A percentile compares a stretch with the other conserved stretches of the same genome.
Conservation (phyloP, 2,113 vertebrate genomes). For the Corydoras sp. region DNA sequence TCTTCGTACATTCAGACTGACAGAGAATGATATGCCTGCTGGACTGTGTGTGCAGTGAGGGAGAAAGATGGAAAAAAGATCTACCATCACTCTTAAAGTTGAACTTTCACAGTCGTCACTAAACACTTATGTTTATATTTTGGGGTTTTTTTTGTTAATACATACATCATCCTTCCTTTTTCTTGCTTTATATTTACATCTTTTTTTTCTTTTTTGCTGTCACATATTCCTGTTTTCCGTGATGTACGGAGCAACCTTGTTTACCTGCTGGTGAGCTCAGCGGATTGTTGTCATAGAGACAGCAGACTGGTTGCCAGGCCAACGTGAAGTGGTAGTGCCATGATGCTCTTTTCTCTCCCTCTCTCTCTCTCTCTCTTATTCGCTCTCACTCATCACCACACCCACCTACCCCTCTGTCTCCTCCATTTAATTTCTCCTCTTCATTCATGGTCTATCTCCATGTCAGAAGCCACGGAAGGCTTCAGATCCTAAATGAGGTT, state of each 20-base stretch:
- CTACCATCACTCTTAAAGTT: too few species aligned
- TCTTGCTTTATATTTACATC: not conserved
- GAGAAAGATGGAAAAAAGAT: too few species aligned
- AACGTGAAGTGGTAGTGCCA: slow-evolving; percentile 64
- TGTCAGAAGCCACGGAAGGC: not conserved
- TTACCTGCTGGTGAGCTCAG: slow-evolving; percentile 64
- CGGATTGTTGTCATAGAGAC: slow-evolving; percentile 64
- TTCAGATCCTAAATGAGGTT: too few species aligned
- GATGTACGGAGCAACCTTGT: slow-evolving; percentile 62
- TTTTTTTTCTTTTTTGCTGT: not conserved
- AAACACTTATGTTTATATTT: not conserved
- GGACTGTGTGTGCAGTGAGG: too few species aligned
- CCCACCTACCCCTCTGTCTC: slow-evolving; percentile 16
- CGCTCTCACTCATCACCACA: not conserved
- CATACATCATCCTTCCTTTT: not conserved
- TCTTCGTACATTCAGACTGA: too few species aligned
- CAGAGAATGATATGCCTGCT: too few species aligned
- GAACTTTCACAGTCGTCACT: too few species aligned
- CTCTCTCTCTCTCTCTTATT: slow-evolving; percentile 10
- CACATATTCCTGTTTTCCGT: slow-evolving; percentile 29
- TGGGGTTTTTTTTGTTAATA: not conserved
- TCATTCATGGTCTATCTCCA: not conserved
- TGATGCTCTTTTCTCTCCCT: slow-evolving; percentile 48
- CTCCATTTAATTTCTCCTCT: slow-evolving; percentile 36
- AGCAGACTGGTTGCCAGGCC: slow-evolving; percentile 61